These are phyloP conservation scores for Trisateles emortualis DNA, from an alignment of 2,888 invertebrate species.

Conservation along the genomic window DNA sequence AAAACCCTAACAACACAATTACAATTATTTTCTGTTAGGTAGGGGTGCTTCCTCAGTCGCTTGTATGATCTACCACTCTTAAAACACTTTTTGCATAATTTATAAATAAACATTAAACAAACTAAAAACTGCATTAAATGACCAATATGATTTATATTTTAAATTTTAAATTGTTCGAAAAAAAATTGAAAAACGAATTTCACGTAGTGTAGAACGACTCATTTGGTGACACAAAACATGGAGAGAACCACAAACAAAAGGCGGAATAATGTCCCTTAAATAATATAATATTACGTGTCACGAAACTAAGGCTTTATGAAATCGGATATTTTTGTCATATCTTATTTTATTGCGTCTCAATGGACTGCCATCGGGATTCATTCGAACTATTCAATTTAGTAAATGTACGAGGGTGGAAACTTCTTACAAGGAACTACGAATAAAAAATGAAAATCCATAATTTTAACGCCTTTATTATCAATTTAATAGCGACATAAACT, in stretches of 20 bases:
- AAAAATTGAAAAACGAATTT: conserved; percentile 22
- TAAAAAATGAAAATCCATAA: conserved; percentile 43
- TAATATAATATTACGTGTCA: conserved; percentile 84
- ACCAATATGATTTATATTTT: too few species aligned
- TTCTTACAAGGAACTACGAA: conserved; percentile 21
- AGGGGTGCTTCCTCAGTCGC: too few species aligned
- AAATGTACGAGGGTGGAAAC: conserved; percentile 65
- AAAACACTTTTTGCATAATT: too few species aligned
- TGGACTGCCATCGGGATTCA: conserved; percentile 67
- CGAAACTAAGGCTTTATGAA: conserved; percentile 86
- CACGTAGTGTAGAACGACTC: conserved; percentile 57
- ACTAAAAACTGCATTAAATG: neutral
- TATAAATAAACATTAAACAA: too few species aligned
- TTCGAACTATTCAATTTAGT: conserved; percentile 71
- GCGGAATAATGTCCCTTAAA: conserved; percentile 80
- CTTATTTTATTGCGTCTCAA: conserved; percentile 83
- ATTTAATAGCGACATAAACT: conserved; percentile 33
- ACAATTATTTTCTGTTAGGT: too few species aligned
- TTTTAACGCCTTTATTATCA: conserved; percentile 25
- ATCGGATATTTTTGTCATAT: conserved; percentile 87
- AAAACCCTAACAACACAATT: too few species aligned
- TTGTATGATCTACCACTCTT: too few species aligned
- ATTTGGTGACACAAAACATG: conserved; percentile 63
- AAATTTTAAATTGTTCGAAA: neutral
- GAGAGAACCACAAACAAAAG: conserved; percentile 76